Evolutionary conservation across 2,113 vertebrate species (phyloP).

Genomic region (Jaculus jaculus): DNA sequence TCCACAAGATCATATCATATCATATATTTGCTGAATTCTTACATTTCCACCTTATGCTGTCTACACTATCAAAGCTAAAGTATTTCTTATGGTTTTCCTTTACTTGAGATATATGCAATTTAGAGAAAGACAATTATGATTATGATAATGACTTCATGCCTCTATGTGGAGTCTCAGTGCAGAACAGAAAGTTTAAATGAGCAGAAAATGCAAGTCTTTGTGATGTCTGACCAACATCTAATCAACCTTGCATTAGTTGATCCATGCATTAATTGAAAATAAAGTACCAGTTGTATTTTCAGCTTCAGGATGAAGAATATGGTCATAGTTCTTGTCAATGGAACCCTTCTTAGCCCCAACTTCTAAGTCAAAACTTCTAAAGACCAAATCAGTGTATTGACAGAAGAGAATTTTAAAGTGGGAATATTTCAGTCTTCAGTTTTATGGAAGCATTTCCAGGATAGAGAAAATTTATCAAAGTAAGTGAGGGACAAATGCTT

Average conservation of each 20-base stretch:
- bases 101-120: not conserved
- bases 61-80: not conserved
- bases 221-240: not conserved
- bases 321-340: not conserved
- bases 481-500: not conserved
- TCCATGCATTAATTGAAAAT: not conserved
- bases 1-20: not conserved
- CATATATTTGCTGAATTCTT: not conserved
- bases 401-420: not conserved
- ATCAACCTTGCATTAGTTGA: not conserved
- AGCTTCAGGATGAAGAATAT: not conserved
- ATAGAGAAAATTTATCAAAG: not conserved
- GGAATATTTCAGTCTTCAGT: not conserved
- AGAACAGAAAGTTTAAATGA: conserved; percentile 15
- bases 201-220: not conserved
- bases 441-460: not conserved
- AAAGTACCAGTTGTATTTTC: not conserved
- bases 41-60: not conserved
- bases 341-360: not conserved
- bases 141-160: not conserved
- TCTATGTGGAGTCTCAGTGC: not conserved
- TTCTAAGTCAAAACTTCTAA: not conserved
- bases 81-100: not conserved
- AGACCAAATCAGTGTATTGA: not conserved
- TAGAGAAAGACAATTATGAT: not conserved